These are phyloP conservation scores for Schlechtendalia chinensis DNA, from an alignment of 1,140 invertebrate species.

Conservation along the genomic window DNA sequence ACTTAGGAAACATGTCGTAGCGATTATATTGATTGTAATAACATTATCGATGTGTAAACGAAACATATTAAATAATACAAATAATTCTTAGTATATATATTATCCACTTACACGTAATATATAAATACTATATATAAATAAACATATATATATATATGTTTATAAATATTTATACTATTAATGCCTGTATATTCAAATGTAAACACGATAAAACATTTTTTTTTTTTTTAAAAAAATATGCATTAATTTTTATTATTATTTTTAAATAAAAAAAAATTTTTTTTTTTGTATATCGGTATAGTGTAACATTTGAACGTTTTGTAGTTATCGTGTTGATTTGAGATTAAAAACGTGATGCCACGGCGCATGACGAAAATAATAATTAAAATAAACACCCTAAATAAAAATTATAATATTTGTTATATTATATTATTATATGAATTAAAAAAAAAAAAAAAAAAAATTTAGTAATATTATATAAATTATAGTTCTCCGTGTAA, in stretches of 20 bases:
- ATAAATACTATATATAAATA: conserved; percentile 5
- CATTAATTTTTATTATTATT: not conserved
- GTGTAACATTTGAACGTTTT: conserved; percentile 38
- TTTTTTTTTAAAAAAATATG: no score
- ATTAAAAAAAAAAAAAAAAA: conserved; percentile 20
- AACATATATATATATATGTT: conserved; percentile 30
- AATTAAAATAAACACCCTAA: not conserved
- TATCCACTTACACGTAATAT: not conserved
- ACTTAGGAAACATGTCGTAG: conserved; percentile 21
- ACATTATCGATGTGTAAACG: not conserved
- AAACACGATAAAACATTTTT: not conserved
- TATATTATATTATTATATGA: conserved; percentile 26
- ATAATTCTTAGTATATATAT: conserved; percentile 4
- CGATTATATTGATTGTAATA: conserved; percentile 10
- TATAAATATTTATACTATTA: not conserved
- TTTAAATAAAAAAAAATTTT: not conserved
- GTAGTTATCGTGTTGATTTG: conserved; percentile 32
- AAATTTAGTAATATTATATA: conserved; percentile 41
- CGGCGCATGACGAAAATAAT: not conserved
- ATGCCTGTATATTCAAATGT: conserved; percentile 30
- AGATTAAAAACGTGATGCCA: conserved; percentile 13
- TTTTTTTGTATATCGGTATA: conserved; percentile 21
- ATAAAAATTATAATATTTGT: conserved; percentile 42
- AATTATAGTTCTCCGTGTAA: conserved; percentile 45
- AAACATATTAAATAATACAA: not conserved